phyloP scores from a whole-genome alignment of 2,888 invertebrate species.

The Allolobophora icterica region DNA sequence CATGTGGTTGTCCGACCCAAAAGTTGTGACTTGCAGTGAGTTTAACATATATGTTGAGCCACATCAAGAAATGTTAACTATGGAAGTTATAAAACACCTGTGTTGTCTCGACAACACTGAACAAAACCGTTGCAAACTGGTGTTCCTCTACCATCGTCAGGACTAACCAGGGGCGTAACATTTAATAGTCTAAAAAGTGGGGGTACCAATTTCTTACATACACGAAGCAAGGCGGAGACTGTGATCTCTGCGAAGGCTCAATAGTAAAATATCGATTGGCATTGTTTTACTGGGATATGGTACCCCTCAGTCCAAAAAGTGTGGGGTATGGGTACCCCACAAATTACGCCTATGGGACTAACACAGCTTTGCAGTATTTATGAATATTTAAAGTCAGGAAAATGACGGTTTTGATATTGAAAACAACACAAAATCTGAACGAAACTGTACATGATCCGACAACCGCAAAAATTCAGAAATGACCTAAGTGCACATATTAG shows the following conservation, averaged over 20 bases:
- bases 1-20: background rate
- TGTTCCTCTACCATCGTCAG: background rate
- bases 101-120: background rate
- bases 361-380: background rate
- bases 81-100: too few species aligned
- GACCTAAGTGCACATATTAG: background rate
- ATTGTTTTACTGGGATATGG: too few species aligned
- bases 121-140: background rate
- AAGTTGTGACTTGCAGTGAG: background rate
- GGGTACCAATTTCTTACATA: too few species aligned
- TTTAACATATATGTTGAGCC: background rate
- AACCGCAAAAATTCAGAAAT: background rate
- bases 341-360: too few species aligned
- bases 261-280: too few species aligned
- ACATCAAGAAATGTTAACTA: background rate
- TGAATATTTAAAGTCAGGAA: background rate
- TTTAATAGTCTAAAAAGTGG: too few species aligned
- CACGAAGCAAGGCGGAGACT: too few species aligned
- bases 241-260: too few species aligned
- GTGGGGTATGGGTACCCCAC: too few species aligned
- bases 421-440: background rate
- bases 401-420: background rate
- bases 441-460: background rate
- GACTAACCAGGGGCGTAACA: too few species aligned
- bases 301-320: too few species aligned